phyloP scores from a whole-genome alignment of 2,797 vertebrate genomes.

The Natrix natrix region DNA sequence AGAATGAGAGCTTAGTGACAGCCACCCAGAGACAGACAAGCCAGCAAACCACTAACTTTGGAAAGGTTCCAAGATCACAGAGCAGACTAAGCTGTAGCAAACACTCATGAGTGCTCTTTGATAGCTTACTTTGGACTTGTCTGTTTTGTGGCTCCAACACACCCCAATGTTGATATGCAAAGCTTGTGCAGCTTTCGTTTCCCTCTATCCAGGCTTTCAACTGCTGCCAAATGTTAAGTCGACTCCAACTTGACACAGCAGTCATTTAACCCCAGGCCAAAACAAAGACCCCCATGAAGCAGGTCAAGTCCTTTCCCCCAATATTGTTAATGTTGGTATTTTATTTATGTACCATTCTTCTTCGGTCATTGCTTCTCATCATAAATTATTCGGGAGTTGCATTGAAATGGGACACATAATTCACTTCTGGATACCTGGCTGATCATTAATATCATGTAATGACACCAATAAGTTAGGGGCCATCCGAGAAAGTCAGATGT shows the following conservation, averaged over 20 bases:
- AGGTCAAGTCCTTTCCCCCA: not conserved
- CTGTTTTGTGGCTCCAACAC: conserved; percentile 1
- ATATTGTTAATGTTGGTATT: not conserved
- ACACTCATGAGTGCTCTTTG: conserved; percentile 14
- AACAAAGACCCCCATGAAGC: not conserved
- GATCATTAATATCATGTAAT: not conserved
- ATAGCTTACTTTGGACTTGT: not conserved
- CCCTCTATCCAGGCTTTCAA: not conserved
- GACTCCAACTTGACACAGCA: not conserved
- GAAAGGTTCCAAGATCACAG: not conserved
- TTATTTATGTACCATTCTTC: not conserved
- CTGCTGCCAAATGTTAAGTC: not conserved
- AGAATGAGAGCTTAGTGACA: not conserved
- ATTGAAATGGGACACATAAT: not conserved
- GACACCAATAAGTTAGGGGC: not conserved
- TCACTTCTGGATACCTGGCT: not conserved
- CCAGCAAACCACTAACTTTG: not conserved
- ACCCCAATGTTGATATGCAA: not conserved
- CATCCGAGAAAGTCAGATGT: not conserved
- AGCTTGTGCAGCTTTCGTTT: not conserved
- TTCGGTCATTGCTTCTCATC: not conserved
- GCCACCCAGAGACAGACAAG: not conserved
- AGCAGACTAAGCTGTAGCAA: not conserved
- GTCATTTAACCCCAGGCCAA: not conserved
- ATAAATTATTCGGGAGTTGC: not conserved